Percentiles rank a stretch among this genome's conserved stretches.
Conservation (phyloP, 2,113 vertebrate species). For the Xenopus tropicalis region UCB_Xtro_10.0 CM004448.2:33359001-33359500, state of each 20-base stretch:
- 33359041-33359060: neutral
- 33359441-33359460: slow-evolving; percentile 40
- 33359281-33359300: slow-evolving; percentile 41
- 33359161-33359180: slow-evolving; percentile 13
- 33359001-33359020: neutral
- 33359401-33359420: slow-evolving; percentile 34
- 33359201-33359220: slow-evolving; percentile 29
- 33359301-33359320: slow-evolving; percentile 39
- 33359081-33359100: slow-evolving; percentile 16
- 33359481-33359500: slow-evolving; percentile 15
- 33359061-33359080: slow-evolving; percentile 11
- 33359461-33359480: slow-evolving; percentile 30
- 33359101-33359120: slow-evolving; percentile 18
- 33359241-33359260: slow-evolving; percentile 37
- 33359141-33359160: slow-evolving; percentile 21
- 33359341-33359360: slow-evolving; percentile 41
- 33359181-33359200: slow-evolving; percentile 39
- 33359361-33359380: slow-evolving; percentile 28
- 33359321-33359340: slow-evolving; percentile 41
- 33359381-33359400: slow-evolving; percentile 33
- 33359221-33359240: slow-evolving; percentile 30
- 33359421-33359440: slow-evolving; percentile 16
- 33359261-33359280: slow-evolving; percentile 21
- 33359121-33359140: slow-evolving; percentile 9
- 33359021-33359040: neutral